These are phyloP conservation scores for Penaeus japonicus DNA, from an alignment of 1,140 invertebrate species.

Conservation along the genomic window DNA sequence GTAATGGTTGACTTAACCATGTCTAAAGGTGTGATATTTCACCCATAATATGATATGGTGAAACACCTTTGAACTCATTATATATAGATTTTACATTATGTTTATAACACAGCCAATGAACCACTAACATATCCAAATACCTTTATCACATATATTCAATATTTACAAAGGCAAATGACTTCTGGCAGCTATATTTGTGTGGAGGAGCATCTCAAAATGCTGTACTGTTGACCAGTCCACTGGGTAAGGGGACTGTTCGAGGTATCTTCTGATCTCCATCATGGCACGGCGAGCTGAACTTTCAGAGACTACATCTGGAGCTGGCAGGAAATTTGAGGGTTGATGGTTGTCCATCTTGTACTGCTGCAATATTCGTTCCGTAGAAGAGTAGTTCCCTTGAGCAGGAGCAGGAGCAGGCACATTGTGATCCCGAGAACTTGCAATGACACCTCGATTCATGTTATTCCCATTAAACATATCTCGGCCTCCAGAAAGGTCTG, in stretches of 20 bases:
- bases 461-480: slow-evolving; percentile 7
- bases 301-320: slow-evolving; percentile 1
- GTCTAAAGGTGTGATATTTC: too few species aligned
- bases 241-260: slow-evolving; percentile 28
- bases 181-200: slow-evolving; percentile 14
- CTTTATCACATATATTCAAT: not conserved
- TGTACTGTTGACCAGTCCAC: slow-evolving; percentile 23
- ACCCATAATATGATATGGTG: too few species aligned
- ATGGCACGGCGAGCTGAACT: slow-evolving; percentile 18
- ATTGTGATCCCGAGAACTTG: slow-evolving; percentile 1
- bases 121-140: too few species aligned
- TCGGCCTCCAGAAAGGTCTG: not conserved
- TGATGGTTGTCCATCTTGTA: slow-evolving; percentile 32
- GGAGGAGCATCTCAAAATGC: slow-evolving; percentile 24
- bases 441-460: slow-evolving; percentile 24
- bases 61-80: too few species aligned
- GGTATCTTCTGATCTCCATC: slow-evolving; percentile 21
- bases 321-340: not conserved
- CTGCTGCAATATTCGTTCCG: slow-evolving; percentile 14
- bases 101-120: too few species aligned
- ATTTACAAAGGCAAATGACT: slow-evolving; percentile 18
- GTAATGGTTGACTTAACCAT: too few species aligned
- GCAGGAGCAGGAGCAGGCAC: not conserved
- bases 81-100: too few species aligned
- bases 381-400: slow-evolving; percentile 4